Evolutionary conservation across 1,140 invertebrate genomes (phyloP).

Genomic region (Tetraneura akinire): DNA sequence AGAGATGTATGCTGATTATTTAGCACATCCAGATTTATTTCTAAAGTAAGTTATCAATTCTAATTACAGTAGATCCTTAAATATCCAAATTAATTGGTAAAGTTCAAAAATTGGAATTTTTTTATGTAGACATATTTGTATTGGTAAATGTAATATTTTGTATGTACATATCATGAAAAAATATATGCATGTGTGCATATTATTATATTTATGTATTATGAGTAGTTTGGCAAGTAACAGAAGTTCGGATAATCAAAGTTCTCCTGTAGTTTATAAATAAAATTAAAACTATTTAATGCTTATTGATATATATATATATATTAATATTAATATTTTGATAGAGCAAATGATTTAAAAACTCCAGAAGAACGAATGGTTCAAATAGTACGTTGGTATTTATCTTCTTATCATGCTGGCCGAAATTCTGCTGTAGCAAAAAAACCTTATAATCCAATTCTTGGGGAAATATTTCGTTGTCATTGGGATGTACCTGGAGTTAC

Average conservation of each 20-base stretch:
- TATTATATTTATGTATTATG: no score
- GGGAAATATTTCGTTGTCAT: constrained; percentile 90
- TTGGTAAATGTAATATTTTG: not conserved
- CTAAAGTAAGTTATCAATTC: constrained; percentile 81
- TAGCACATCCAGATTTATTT: constrained; percentile 96
- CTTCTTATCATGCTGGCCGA: constrained; percentile 94
- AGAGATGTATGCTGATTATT: constrained; percentile 98
- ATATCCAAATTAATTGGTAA: no score
- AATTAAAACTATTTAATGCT: no score
- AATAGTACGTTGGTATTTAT: constrained; percentile 91
- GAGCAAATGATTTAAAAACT: constrained; percentile 79
- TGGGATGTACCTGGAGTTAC: constrained; percentile 69
- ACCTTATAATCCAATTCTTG: constrained; percentile 95
- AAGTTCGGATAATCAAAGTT: no score
- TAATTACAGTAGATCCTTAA: no score
- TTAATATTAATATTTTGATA: constrained; percentile 59
- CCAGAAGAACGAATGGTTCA: constrained; percentile 90
- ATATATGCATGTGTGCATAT: no score
- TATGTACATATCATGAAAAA: no score
- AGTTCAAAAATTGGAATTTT: no score
- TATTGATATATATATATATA: no score
- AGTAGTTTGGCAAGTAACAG: no score
- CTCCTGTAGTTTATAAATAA: no score
- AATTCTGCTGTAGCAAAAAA: constrained; percentile 95
- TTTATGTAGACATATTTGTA: no score